phyloP scores from a whole-genome alignment of 2,888 invertebrate genomes.

The Zaprionus obscuricornis region DNA sequence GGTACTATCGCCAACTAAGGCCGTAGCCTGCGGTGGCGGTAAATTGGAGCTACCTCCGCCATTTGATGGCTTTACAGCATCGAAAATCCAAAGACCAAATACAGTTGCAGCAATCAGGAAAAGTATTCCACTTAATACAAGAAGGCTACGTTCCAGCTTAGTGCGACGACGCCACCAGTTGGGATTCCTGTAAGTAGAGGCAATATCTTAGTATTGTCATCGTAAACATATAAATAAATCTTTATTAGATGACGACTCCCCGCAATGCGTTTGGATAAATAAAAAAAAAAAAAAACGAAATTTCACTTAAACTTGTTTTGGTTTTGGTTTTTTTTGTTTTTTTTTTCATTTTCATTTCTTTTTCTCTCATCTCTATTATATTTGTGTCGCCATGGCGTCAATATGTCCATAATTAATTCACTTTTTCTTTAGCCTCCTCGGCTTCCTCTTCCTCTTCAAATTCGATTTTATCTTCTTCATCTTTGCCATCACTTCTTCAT shows the following conservation, averaged over 20 bases:
- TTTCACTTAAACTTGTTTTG: too few relatives aligned
- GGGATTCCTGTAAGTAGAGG: conserved; percentile 86
- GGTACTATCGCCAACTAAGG: conserved; percentile 65
- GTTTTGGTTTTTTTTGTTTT: conserved; percentile 20
- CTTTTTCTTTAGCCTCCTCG: too few relatives aligned
- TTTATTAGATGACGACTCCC: conserved; percentile 20
- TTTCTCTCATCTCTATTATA: too few relatives aligned
- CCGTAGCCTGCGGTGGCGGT: conserved; percentile 63
- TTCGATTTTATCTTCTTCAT: too few relatives aligned
- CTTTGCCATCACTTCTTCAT: conserved; percentile 12
- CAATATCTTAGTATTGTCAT: not conserved
- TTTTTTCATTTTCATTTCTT: conserved; percentile 2
- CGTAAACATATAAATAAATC: conserved; percentile 43
- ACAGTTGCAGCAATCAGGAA: conserved; percentile 87
- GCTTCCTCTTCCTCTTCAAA: conserved; percentile 7
- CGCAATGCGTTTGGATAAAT: conserved; percentile 13
- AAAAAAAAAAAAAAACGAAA: too few relatives aligned
- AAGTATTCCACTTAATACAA: conserved; percentile 85
- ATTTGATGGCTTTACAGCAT: conserved; percentile 61
- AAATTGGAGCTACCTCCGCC: not conserved
- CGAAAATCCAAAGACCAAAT: conserved; percentile 82
- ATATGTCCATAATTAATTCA: conserved; percentile 45
- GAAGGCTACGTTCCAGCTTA: conserved; percentile 88
- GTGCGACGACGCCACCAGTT: conserved; percentile 92
- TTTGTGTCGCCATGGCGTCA: conserved; percentile 10